Evolutionary conservation across 2,888 invertebrate species (phyloP), one percentile per base, ranked within the genome.

Genomic region (Mamestra brassicae): DNA sequence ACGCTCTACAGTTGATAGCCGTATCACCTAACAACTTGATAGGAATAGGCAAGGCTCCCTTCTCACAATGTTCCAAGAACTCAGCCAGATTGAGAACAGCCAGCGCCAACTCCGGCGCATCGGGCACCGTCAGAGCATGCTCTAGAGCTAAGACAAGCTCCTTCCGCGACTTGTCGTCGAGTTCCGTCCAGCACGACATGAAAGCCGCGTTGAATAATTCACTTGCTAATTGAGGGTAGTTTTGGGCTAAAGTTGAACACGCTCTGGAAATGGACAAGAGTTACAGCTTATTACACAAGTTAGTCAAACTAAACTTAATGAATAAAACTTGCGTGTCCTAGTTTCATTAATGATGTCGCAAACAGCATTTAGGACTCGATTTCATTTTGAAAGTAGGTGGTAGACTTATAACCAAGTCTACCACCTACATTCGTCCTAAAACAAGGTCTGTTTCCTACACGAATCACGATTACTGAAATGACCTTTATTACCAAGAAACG

Each of bases 11-110:
- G 74, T 98, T 98, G 97, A 99, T 99, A 0, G 99, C 99, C 67
- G 98, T 97, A 85, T 99, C 98, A 0, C 99, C 99, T 0, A 99
- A 96, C 68, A 99, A 95, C 87, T 98, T 98, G 0, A 98, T 97
- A 71, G 99, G 98, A 82, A 99, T 97, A 0, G 99, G 99, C 80
- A 99, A 95, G 0, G 99, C 98, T 52, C 99, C 99, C 93, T 98
- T 98, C 91, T 99, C 99, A 89, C 99, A 99, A 92, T 99, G 99
- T 90, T 99, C 99, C 98, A 99, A 99, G 90, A 99, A 99, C 93
- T 99, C 99, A 0, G 99, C 99, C 81, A 99, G 96, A 95, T 99
- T 99, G 17, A 99, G 96, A 78, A 99, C 98, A 0, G 99, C 98
- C 88, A 99, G 98, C 0, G 99, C 99, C 45, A 99, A 98, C 93